These are phyloP conservation scores for Dynastes maya DNA, from an alignment of 2,888 invertebrate genomes.

Conservation along the genomic window DNA sequence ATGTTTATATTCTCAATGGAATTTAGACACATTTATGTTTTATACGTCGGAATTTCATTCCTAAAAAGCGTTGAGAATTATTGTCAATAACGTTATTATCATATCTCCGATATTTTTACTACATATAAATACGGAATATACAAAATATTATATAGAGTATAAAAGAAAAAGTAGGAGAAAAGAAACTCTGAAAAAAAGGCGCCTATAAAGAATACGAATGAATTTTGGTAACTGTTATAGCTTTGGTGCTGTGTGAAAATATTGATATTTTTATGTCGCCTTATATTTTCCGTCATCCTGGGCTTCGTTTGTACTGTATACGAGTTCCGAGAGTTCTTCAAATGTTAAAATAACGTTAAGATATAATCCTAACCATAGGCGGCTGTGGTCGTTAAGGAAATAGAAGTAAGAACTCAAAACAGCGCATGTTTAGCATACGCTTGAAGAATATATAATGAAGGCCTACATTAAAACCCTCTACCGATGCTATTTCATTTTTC, in stretches of 20 bases:
- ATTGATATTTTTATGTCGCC: conserved; percentile 41
- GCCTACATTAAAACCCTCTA: conserved; percentile 49
- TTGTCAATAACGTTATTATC: conserved; percentile 10
- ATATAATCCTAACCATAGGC: conserved; percentile 45
- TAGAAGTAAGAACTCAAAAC: conserved; percentile 53
- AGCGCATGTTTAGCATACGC: conserved; percentile 51
- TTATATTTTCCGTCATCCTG: conserved; percentile 36
- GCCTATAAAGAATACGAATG: conserved; percentile 35
- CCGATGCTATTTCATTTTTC: conserved; percentile 39
- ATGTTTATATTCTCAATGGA: too few species aligned
- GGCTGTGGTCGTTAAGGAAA: conserved; percentile 49
- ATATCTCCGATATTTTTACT: conserved; percentile 26
- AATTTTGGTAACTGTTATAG: conserved; percentile 43
- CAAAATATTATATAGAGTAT: conserved; percentile 30
- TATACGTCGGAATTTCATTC: too few species aligned
- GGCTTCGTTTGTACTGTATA: conserved; percentile 6
- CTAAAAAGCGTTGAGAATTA: not conserved
- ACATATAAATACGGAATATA: conserved; percentile 17
- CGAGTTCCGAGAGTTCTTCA: conserved; percentile 40
- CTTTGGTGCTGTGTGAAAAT: conserved; percentile 36
- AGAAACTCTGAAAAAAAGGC: conserved; percentile 14
- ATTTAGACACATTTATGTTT: not conserved
- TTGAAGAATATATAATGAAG: conserved; percentile 51
- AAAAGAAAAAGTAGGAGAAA: conserved; percentile 21
- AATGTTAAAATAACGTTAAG: conserved; percentile 48